Conservation (phyloP, 2,113 vertebrate genomes). For the Sisor rabdophorus region DNA sequence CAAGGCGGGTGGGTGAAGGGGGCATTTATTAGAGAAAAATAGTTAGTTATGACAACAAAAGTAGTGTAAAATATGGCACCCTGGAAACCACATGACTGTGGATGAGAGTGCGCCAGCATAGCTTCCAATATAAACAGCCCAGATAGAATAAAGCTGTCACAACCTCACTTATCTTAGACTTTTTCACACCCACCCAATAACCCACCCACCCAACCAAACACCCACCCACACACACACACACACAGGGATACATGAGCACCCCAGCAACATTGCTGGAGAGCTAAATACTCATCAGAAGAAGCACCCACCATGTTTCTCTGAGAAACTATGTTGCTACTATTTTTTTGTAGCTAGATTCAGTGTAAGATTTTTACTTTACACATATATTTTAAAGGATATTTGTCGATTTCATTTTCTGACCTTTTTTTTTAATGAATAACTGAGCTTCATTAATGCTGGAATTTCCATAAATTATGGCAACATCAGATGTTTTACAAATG, state of each 20-base stretch:
- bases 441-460: background rate
- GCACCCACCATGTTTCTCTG: slow-evolving; percentile 26
- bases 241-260: slow-evolving; percentile 36
- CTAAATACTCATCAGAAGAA: slow-evolving; percentile 64
- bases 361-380: background rate
- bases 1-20: background rate
- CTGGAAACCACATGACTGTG: slow-evolving; percentile 62
- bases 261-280: slow-evolving; percentile 45
- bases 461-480: slow-evolving; percentile 31
- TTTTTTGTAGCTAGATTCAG: background rate
- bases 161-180: slow-evolving; percentile 3
- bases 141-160: slow-evolving; percentile 43
- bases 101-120: slow-evolving; percentile 31
- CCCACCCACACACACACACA: slow-evolving; percentile 33
- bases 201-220: slow-evolving; percentile 5
- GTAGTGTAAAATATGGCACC: slow-evolving; percentile 68
- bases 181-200: background rate
- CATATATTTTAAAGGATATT: background rate
- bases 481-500: slow-evolving; percentile 5
- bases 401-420: background rate
- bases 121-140: slow-evolving; percentile 40
- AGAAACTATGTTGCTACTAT: slow-evolving; percentile 5
- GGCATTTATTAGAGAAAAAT: slow-evolving; percentile 35
- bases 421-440: background rate
- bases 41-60: slow-evolving; percentile 66